Evolutionary conservation across 1,140 invertebrate genomes (phyloP), one percentile per base, ranked within the genome.

Genomic region (Drosophila paulistorum): DNA sequence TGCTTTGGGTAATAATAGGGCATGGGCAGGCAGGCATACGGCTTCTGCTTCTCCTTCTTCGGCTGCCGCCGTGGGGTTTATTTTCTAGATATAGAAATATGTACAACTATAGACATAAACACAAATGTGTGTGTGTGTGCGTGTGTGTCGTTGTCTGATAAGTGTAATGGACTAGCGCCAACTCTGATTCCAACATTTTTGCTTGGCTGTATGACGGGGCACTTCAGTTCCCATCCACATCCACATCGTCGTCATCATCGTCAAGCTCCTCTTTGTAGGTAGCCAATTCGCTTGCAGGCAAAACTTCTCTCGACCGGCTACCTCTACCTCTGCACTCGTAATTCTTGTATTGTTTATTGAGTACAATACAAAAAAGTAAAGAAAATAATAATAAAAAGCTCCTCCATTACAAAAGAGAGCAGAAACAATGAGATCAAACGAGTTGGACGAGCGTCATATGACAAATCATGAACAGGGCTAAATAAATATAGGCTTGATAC

Each of bases 1-100:
- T 86, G 79, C 77, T 83, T 86, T 71, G 62, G 79, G 81, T 87
- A 83, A 86, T 87, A 86, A 86, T 86, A 86, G 83, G 84, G 77
- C 71, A 81, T 79, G 79, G 45, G 17, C 17, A 23, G 45, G 74
- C 81, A 78, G 79, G 70, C 78, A 86, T 60, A 69, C 81, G 74
- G 79, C 84, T 83, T 89, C 84, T 87, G 82, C 45, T 23, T 51
- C 84, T 87, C 79, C 45, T 51, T 51, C 45, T 20, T 51, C 9
- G 17, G 2, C 71, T 45, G 63, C 78, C 51, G 37, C 39, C 67
- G 72, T 48, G 41, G 60, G 37, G 57, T 59, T 60, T 39, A n/a
- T 51, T 51, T 51, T 51, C 45, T 23, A 51, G 45, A 51, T 51
- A 51, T 51, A 51, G 45, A 51, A 51, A 51, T 51, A n/a, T n/a